Base-by-base conservation (phyloP, 92 coral and sea anemone genomes). In the Umimayanthus chanpuru region DNA sequence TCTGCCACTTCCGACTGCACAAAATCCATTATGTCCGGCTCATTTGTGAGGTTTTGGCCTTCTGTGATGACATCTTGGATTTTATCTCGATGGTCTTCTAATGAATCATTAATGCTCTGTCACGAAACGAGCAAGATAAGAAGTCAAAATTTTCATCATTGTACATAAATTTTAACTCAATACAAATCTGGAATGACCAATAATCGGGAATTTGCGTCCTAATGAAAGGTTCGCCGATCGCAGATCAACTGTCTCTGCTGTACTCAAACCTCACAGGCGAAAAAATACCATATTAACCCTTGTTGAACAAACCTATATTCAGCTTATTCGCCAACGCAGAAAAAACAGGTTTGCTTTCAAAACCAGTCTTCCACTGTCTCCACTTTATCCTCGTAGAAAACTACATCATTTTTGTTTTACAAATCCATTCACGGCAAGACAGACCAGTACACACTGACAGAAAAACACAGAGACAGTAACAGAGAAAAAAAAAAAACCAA, bases 31-130 rank as follows among this genome's bases (percentile, higher is more conserved):
- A 85, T 88, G 28, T 90, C 91, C 82, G 92, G 93, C 61, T 65
- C 81, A 66, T 90, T 90, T 15, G 71, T 15, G 30, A 93, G 93
- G 38, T 86, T 88, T 88, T 83, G 88, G 12, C 96, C 92, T 73
- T 90, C 89, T 6, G 91, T 26, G 40, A 94, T 88, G 53, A 92
- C 92, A 56, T 91, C 93, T 28, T 92, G 92, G 49, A 92, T 95
- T 82, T 91, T 93, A 14, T 90, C 88, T 64, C 88, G 91, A 56
- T 92, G 95, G 47, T 93, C 79, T 68, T 88, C 94, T 16, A 92
- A 86, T 1, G 93, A 90, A 41, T 86, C 91, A 11, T 93, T 80
- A 55, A 95, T 93, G 36, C 36, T 32, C 36, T 32, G 36, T 32
- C 36, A 2, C 0, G 36, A 32, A 32, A 64, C 36, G 36, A 32